Evolutionary conservation across 2,113 vertebrate species (phyloP).

Genomic region (Lepisosteus osseus): DNA sequence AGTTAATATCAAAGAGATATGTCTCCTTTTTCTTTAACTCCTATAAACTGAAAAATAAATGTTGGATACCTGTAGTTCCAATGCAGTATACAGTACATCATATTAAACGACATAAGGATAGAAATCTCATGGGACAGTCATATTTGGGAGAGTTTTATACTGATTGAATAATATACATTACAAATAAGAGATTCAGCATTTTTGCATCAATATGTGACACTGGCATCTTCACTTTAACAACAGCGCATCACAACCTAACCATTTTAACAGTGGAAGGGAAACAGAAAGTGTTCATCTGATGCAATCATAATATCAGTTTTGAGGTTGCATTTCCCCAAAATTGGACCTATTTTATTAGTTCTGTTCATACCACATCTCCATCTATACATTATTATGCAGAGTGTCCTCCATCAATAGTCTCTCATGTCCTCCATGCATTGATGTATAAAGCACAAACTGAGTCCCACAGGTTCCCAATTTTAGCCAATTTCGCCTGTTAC

Average conservation of each 20-base stretch:
- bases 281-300: constrained; percentile 6
- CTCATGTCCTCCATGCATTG: too few species aligned
- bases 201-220: constrained; percentile 29
- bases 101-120: not conserved
- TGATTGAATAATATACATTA: constrained; percentile 18
- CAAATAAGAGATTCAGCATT: constrained; percentile 21
- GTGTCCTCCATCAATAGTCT: too few species aligned
- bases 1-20: not conserved
- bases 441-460: too few species aligned
- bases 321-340: too few species aligned
- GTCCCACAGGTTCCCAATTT: too few species aligned
- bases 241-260: constrained; percentile 32
- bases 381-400: too few species aligned
- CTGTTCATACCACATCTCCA: too few species aligned
- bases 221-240: not conserved
- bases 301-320: too few species aligned
- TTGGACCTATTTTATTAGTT: too few species aligned
- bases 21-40: not conserved
- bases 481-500: too few species aligned
- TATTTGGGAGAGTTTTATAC: not conserved
- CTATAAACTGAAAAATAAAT: constrained; percentile 8
- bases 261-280: constrained; percentile 26
- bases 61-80: not conserved
- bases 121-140: constrained; percentile 8
- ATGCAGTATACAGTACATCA: constrained; percentile 4